A percentile compares a stretch with the other conserved stretches of the same genome.
These are phyloP conservation scores for Antedon mediterranea DNA, from an alignment of 53 echinoderm and acorn worm species.

Conservation along the genomic window DNA sequence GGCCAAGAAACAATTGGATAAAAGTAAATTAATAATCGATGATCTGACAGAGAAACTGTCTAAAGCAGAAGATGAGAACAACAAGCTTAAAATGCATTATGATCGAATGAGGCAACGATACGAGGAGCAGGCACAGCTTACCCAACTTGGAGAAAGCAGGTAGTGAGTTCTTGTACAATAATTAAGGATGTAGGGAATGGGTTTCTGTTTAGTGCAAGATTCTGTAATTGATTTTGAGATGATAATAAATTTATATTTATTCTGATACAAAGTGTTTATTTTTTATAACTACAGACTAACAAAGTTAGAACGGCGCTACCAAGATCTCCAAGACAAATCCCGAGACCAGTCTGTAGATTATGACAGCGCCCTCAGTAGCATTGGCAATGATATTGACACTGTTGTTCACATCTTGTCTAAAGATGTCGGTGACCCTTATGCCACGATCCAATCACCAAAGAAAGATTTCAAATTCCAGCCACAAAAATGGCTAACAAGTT, in stretches of 20 bases:
- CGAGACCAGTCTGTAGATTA: constrained; percentile 28
- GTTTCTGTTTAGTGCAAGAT: no score
- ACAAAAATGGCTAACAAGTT: constrained; percentile 50
- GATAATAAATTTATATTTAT: no score
- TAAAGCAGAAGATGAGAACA: constrained; percentile 53
- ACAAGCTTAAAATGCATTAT: constrained; percentile 56
- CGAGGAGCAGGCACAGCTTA: constrained; percentile 60
- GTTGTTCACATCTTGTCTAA: constrained; percentile 15
- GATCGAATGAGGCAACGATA: constrained; percentile 55
- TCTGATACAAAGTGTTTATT: no score
- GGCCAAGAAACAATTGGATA: constrained; percentile 53
- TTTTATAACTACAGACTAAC: constrained; percentile 16
- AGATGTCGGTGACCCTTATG: constrained; percentile 13
- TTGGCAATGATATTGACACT: constrained; percentile 36
- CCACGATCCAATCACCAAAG: constrained; percentile 25
- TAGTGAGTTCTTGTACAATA: background rate
- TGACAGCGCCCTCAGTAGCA: constrained; percentile 22
- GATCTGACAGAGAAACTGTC: constrained; percentile 32
- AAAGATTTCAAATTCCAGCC: constrained; percentile 32
- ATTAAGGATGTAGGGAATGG: no score
- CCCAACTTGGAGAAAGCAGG: constrained; percentile 59
- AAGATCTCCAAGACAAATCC: constrained; percentile 13
- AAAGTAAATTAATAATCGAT: constrained; percentile 34
- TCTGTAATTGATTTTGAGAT: no score
- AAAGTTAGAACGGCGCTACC: constrained; percentile 28